Conservation (phyloP, 2,113 vertebrate species). For the Sylvicapra grimmia region DNA sequence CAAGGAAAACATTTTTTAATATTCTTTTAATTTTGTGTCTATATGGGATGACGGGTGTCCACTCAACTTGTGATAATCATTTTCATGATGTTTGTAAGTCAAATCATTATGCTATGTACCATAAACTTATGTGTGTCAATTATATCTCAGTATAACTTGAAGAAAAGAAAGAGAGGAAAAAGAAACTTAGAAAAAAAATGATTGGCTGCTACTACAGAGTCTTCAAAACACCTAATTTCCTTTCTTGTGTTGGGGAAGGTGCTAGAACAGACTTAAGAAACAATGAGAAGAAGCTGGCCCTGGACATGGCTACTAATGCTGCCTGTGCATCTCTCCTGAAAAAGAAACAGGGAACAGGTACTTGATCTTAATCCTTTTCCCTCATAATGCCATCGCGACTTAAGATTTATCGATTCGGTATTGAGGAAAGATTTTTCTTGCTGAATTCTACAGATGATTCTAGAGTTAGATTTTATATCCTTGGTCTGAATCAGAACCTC, state of each 20-base stretch:
- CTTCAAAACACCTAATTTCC: background rate
- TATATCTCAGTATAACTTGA: background rate
- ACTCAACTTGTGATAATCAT: background rate
- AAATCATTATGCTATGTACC: background rate
- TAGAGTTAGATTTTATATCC: background rate
- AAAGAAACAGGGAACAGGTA: constrained; percentile 86
- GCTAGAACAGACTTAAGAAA: constrained; percentile 92
- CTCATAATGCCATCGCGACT: background rate
- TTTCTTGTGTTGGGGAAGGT: constrained; percentile 78
- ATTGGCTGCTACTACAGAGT: background rate
- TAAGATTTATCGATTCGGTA: background rate
- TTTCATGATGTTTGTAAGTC: background rate
- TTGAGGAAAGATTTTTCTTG: background rate
- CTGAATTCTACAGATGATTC: background rate
- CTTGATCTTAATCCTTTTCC: background rate
- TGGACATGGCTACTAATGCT: constrained; percentile 96
- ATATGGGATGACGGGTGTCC: background rate
- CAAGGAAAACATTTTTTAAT: background rate
- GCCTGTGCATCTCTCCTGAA: constrained; percentile 93
- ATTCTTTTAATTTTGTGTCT: background rate
- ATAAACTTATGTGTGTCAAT: background rate
- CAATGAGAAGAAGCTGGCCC: constrained; percentile 95
- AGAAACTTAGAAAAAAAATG: background rate
- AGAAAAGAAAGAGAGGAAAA: background rate
- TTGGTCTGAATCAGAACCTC: background rate